Evolutionary conservation across 2,113 vertebrate genomes (phyloP), one percentile per base, ranked within the genome.

Genomic region (Aphyosemion australe): DNA sequence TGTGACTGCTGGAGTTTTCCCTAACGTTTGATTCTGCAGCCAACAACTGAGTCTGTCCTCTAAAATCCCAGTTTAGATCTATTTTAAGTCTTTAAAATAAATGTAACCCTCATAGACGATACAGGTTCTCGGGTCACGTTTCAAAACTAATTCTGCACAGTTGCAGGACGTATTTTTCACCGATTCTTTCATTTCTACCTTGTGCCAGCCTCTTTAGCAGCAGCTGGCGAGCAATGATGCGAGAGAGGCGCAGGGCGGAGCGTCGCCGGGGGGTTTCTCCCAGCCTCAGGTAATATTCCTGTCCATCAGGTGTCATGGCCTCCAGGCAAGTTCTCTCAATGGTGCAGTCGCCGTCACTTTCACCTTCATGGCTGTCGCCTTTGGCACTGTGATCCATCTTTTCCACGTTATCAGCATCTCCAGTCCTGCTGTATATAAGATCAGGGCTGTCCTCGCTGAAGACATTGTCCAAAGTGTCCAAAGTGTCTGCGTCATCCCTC

Each of bases 281-380:
- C 76, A 91, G 84, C 70, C 92, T 86, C 81, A 93, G 88, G 85
- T 90, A 93, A 69, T 87, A 60, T 7, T 89, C 74, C 56, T 89
- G 85, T 9, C 85, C 85, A 4, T 87, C 85, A 11, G 70, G 61
- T 1, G 87, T 91, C 92, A 92, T 90, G 61, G 72, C 83, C 64
- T 86, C 86, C 61, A 93, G 84, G 46, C 78, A 84, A 0, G 81
- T 76, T 0, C 6, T 47, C 66, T 91, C 89, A 2, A 4, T 63
- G 60, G 39, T 41, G 61, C 63, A 62, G 63, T 80, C 77, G 1
- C 61, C 13, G 37, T 87, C 85, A 12, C 83, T 77, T 19, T 73
- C 75, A 0, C 54, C 12, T 45, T 39, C 61, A 0, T 70, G 48
- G 13, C 59, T 32, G 43, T 53, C 45, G 0, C 19, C 62, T 41